These are phyloP conservation scores for Ctenopoma multispine DNA, from an alignment of 2,797 vertebrate species.

Conservation along the genomic window DNA sequence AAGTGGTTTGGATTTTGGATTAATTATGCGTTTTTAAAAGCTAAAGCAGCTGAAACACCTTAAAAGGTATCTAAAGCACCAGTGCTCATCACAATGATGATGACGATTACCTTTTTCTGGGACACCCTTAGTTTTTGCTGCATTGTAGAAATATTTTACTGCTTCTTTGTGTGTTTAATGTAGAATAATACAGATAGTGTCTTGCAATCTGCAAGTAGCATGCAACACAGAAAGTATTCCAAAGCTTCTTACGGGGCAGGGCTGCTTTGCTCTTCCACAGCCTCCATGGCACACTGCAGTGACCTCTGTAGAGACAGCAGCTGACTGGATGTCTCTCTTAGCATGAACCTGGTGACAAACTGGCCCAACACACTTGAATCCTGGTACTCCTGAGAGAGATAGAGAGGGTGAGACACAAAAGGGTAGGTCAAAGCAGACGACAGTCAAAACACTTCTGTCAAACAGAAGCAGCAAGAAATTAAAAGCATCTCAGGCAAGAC, in stretches of 20 bases:
- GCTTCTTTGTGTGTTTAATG: neutral
- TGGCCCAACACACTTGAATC: conserved; percentile 92
- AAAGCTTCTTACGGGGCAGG: conserved; percentile 84
- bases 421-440: conserved; percentile 5
- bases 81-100: too few species aligned
- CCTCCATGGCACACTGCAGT: conserved; percentile 94
- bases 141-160: neutral
- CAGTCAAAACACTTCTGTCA: neutral
- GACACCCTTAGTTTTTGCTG: neutral
- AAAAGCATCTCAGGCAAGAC: neutral
- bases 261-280: conserved; percentile 90
- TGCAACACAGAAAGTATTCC: conserved; percentile 8
- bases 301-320: conserved; percentile 93
- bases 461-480: neutral
- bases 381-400: conserved; percentile 88
- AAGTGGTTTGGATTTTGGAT: too few species aligned
- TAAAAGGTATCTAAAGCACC: too few species aligned
- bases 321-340: conserved; percentile 93
- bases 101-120: too few species aligned
- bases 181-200: neutral
- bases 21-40: neutral
- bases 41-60: too few species aligned
- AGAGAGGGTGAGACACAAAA: conserved; percentile 9
- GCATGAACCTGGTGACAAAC: conserved; percentile 94
- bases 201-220: neutral